Percentiles rank a stretch among this genome's conserved stretches.
Conservation (phyloP, 1,140 invertebrate species). For the Sarcophaga bullata region DNA sequence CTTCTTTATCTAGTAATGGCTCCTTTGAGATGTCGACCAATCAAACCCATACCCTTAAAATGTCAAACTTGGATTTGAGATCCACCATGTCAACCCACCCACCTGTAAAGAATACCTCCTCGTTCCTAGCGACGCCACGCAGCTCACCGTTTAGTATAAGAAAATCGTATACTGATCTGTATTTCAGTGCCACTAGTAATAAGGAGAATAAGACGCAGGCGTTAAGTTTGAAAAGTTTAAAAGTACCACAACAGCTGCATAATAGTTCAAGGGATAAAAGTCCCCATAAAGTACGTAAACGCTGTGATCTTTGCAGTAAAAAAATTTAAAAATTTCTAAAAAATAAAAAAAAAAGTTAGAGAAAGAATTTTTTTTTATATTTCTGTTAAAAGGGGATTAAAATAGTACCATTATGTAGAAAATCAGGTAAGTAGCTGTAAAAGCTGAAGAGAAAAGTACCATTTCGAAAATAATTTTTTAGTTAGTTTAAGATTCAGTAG, state of each 20-base stretch:
- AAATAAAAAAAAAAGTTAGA: constrained; percentile 13
- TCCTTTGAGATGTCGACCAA: background rate
- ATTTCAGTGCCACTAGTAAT: background rate
- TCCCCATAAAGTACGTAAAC: constrained; percentile 41
- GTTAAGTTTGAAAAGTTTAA: constrained; percentile 23
- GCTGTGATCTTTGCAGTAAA: constrained; percentile 43
- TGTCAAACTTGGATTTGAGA: background rate
- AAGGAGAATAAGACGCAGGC: constrained; percentile 42
- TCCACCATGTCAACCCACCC: background rate
- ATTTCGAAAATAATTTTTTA: too few relatives aligned
- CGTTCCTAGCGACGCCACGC: constrained; percentile 42
- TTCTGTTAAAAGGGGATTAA: background rate
- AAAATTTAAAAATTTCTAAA: constrained; percentile 44
- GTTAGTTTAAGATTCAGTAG: too few relatives aligned
- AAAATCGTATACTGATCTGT: constrained; percentile 13
- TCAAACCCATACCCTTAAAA: background rate
- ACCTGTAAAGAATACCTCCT: constrained; percentile 31
- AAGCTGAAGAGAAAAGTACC: too few relatives aligned
- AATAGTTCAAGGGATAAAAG: constrained; percentile 11
- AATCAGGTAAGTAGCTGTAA: too few relatives aligned
- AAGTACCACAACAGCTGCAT: constrained; percentile 12
- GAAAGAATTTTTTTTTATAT: background rate
- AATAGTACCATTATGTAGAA: too few relatives aligned
- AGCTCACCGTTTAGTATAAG: constrained; percentile 37
- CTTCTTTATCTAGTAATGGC: constrained; percentile 25